Evolutionary conservation across 2,888 invertebrate genomes (phyloP).

Genomic region (Sphaerolaimus hirsutus): DNA sequence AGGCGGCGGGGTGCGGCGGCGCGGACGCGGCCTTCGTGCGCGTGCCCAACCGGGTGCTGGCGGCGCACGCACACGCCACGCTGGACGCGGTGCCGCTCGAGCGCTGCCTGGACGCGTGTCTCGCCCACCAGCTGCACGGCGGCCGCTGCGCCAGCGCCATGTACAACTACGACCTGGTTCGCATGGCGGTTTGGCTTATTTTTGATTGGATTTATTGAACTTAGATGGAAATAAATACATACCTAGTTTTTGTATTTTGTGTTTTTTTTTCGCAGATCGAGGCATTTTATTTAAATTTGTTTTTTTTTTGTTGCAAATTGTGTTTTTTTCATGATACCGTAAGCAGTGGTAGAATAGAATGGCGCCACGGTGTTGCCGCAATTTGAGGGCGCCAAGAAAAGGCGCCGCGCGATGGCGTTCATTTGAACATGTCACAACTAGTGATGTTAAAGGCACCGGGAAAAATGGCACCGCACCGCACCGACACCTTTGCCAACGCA

Average conservation of each 20-base stretch:
- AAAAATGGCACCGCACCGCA: too few species aligned
- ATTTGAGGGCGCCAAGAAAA: too few species aligned
- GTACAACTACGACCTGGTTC: slow-evolving; percentile 13
- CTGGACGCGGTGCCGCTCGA: not conserved
- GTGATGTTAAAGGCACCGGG: too few species aligned
- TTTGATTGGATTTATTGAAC: too few species aligned
- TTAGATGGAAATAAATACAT: too few species aligned
- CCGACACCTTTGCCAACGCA: too few species aligned
- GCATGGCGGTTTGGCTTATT: too few species aligned
- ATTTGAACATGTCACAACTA: too few species aligned
- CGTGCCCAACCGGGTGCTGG: not conserved
- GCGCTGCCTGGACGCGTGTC: slow-evolving; percentile 4
- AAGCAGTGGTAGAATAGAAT: too few species aligned
- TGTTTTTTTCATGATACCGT: too few species aligned
- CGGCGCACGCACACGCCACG: not conserved
- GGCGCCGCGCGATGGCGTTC: too few species aligned
- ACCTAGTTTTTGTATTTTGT: not conserved
- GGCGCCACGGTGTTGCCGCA: too few species aligned
- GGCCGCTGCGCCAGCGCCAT: slow-evolving; percentile 12
- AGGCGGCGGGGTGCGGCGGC: not conserved
- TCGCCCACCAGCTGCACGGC: not conserved
- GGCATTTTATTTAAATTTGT: not conserved
- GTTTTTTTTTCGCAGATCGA: not conserved
- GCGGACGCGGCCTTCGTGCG: not conserved
- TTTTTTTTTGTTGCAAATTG: not conserved